Conservation (phyloP, 2,113 vertebrate species). For the Hystrix cristata region DNA sequence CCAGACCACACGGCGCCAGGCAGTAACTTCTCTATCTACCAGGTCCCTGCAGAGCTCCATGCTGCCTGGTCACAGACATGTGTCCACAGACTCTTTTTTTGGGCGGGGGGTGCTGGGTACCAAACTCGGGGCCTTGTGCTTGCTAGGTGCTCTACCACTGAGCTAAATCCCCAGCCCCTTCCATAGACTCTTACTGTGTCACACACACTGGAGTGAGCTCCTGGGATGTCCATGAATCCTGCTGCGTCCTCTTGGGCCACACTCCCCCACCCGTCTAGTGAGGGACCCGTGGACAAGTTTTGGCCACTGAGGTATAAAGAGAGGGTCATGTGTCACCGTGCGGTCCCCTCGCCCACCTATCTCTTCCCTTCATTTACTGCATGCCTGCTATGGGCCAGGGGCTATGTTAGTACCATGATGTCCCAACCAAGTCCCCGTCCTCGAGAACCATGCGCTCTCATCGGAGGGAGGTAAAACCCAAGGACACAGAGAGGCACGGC, state of each 20-base stretch:
- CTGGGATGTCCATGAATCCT: no score
- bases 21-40: background rate
- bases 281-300: background rate
- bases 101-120: no score
- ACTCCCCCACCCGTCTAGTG: background rate
- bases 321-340: background rate
- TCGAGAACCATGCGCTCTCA: background rate
- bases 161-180: no score
- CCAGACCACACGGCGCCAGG: background rate
- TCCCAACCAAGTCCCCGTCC: background rate
- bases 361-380: background rate
- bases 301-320: background rate
- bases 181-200: background rate
- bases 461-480: background rate
- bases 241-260: background rate
- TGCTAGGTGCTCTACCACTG: no score
- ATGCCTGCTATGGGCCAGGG: background rate
- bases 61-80: background rate
- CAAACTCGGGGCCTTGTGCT: no score
- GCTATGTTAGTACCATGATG: background rate
- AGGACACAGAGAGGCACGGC: background rate
- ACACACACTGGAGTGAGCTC: background rate
- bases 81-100: background rate
- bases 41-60: background rate
- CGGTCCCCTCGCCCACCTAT: no score